phyloP scores from a whole-genome alignment of 2,888 invertebrate genomes.

The Mesopsocus fuscifrons region DNA sequence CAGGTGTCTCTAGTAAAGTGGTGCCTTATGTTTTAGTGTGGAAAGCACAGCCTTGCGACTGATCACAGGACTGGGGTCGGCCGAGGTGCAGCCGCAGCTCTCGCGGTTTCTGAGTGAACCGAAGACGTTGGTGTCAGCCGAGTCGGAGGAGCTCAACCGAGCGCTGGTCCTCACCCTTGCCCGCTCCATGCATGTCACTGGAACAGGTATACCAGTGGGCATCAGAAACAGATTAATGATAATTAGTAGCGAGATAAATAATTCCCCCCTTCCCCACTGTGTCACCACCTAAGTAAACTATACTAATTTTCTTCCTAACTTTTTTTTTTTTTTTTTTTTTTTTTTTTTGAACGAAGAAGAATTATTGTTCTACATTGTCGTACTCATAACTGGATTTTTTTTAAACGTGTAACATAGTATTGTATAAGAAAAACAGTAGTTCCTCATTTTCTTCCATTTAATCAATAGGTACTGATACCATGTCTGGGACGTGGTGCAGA shows the following conservation, averaged over 20 bases:
- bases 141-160: constrained; percentile 87
- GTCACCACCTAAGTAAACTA: background rate
- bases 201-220: constrained; percentile 24
- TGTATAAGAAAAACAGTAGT: too few species aligned
- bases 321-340: too few species aligned
- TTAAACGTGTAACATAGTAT: too few species aligned
- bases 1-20: too few species aligned
- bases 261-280: background rate
- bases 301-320: too few species aligned
- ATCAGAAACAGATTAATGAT: background rate
- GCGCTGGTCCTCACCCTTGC: constrained; percentile 86
- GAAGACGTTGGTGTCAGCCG: constrained; percentile 77
- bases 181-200: constrained; percentile 84
- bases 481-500: constrained; percentile 67
- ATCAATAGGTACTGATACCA: constrained; percentile 31
- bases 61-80: constrained; percentile 78
- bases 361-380: too few species aligned
- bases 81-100: constrained; percentile 85
- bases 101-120: constrained; percentile 81
- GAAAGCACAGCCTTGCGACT: constrained; percentile 75
- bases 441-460: too few species aligned
- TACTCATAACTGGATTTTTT: too few species aligned
- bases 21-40: constrained; percentile 48
- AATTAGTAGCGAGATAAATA: constrained; percentile 4
- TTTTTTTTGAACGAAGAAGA: too few species aligned